phyloP scores from a whole-genome alignment of 2,888 invertebrate genomes.

The Mycalesis mineus region DNA sequence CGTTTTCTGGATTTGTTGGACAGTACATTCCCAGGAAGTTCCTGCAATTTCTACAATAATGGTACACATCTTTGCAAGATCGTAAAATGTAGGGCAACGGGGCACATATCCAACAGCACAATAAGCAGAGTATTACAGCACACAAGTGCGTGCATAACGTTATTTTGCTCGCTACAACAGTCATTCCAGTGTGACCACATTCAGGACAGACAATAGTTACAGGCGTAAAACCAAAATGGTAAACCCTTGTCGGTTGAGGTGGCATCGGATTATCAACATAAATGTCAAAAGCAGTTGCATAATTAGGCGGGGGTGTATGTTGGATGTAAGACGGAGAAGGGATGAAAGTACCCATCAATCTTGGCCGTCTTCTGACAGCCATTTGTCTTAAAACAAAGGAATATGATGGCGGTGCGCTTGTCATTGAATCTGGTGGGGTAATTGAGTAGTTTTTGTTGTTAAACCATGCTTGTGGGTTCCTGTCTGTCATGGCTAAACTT shows the following conservation, averaged over 20 bases:
- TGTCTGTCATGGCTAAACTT: slow-evolving; percentile 28
- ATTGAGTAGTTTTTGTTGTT: slow-evolving; percentile 32
- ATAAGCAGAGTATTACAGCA: slow-evolving; percentile 57
- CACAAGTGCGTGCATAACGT: slow-evolving; percentile 67
- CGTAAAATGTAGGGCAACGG: slow-evolving; percentile 63
- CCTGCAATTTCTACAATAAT: slow-evolving; percentile 67
- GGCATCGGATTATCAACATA: slow-evolving; percentile 56
- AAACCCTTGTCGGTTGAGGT: slow-evolving; percentile 46
- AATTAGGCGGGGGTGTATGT: slow-evolving; percentile 66
- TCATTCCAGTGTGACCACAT: slow-evolving; percentile 63
- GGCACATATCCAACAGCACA: slow-evolving; percentile 69
- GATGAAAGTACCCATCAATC: slow-evolving; percentile 66
- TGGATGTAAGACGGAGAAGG: slow-evolving; percentile 67
- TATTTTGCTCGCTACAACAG: slow-evolving; percentile 50
- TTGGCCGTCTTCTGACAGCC: slow-evolving; percentile 52
- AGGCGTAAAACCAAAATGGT: slow-evolving; percentile 57
- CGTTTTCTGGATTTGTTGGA: slow-evolving; percentile 58
- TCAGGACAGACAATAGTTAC: slow-evolving; percentile 59
- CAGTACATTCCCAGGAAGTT: slow-evolving; percentile 64
- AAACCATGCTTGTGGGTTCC: slow-evolving; percentile 4
- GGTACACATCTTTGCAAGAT: slow-evolving; percentile 71
- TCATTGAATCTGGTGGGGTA: slow-evolving; percentile 59
- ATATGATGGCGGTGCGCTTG: slow-evolving; percentile 66
- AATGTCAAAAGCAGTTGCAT: slow-evolving; percentile 65
- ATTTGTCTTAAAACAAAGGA: slow-evolving; percentile 67